These are phyloP conservation scores for Hoplostethus atlanticus DNA, from an alignment of 2,797 vertebrate species.

Conservation along the genomic window DNA sequence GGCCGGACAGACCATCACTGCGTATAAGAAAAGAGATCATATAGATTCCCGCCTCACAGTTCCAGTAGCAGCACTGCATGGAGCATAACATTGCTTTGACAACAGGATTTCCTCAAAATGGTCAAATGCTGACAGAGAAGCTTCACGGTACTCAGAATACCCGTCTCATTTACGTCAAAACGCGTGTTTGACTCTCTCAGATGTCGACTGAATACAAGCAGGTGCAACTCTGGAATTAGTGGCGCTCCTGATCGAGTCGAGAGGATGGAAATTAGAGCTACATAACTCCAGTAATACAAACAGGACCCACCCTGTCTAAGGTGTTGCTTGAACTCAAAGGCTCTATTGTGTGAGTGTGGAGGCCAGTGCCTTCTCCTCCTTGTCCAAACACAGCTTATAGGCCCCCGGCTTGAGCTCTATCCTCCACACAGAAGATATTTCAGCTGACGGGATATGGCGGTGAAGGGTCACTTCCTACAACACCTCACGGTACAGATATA, in stretches of 20 bases:
- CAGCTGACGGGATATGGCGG: conserved; percentile 53
- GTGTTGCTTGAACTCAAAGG: conserved; percentile 53
- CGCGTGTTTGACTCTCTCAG: conserved; percentile 12
- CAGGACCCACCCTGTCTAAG: conserved; percentile 41
- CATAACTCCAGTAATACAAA: conserved; percentile 39
- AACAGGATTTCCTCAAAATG: conserved; percentile 21
- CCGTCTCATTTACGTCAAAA: conserved; percentile 35
- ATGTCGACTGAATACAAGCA: conserved; percentile 31
- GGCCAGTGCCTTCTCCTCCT: conserved; percentile 50
- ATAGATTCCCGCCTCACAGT: conserved; percentile 31
- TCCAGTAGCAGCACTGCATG: conserved; percentile 25
- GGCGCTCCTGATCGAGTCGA: conserved; percentile 21
- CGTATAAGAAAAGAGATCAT: conserved; percentile 28
- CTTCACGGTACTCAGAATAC: conserved; percentile 26
- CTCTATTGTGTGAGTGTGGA: conserved; percentile 67
- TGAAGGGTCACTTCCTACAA: conserved; percentile 53
- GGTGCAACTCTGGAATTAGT: background rate
- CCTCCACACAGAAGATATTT: conserved; percentile 50
- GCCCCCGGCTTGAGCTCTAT: conserved; percentile 9
- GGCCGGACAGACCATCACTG: background rate
- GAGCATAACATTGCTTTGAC: conserved; percentile 34
- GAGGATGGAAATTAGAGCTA: conserved; percentile 26
- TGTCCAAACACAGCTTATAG: conserved; percentile 69
- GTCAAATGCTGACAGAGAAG: conserved; percentile 2
- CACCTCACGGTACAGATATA: conserved; percentile 24